Evolutionary conservation across 2,797 vertebrate species (phyloP).

Genomic region (Spea hammondii): DNA sequence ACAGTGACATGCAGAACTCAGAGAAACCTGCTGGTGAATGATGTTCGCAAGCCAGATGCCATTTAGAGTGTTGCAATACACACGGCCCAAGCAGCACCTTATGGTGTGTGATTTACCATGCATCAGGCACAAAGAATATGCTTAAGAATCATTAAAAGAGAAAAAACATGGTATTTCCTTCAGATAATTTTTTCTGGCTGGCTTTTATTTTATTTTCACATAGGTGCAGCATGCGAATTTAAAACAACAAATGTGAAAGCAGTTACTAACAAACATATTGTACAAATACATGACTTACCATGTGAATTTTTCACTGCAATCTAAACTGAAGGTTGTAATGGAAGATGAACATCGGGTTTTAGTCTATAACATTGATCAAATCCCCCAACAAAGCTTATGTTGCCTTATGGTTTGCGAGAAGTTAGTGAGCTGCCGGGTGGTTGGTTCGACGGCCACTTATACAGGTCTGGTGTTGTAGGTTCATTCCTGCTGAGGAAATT

Average conservation of each 20-base stretch:
- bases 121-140: slow-evolving; percentile 3
- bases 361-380: no score
- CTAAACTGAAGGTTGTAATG: no score
- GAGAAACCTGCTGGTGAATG: slow-evolving; percentile 43
- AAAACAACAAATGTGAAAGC: background rate
- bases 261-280: background rate
- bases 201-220: background rate
- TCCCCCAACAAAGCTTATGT: no score
- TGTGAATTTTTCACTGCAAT: background rate
- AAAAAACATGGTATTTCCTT: background rate
- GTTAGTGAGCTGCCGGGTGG: no score
- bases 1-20: slow-evolving; percentile 38
- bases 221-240: background rate
- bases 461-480: no score
- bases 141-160: background rate
- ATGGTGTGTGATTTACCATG: slow-evolving; percentile 45
- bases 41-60: slow-evolving; percentile 49
- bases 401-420: no score
- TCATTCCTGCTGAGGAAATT: no score
- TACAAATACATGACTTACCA: background rate
- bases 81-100: slow-evolving; percentile 32
- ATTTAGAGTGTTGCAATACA: slow-evolving; percentile 35
- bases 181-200: background rate
- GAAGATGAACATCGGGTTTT: no score
- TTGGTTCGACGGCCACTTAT: no score